Base-by-base conservation (phyloP, 2,113 vertebrate species). In the Ranitomeya variabilis region DNA sequence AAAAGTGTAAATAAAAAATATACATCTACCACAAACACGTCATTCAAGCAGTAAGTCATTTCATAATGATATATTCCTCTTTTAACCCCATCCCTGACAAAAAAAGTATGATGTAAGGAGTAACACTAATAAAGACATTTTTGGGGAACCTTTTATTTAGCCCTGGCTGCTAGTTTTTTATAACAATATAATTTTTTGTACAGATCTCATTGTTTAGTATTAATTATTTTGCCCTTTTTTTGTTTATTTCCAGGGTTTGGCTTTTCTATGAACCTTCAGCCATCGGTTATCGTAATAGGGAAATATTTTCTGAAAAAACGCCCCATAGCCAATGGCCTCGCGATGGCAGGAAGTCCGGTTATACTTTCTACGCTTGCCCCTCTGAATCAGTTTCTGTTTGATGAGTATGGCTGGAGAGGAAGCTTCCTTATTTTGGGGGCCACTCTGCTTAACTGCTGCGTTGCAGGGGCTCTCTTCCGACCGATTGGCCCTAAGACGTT, bases 231-330 rank as follows among this genome's bases (percentile, higher is more conserved):
- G 14, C 7, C 7, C 18, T 80, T 60, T 60, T 37, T 31, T 31
- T 31, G 26, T 31, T 31, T 31, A 3, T 60, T 37, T 85, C 15
- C 89, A 90, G 96, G 96, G 79, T 93, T 93, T 0, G 96, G 95
- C 85, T 95, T 97, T 79, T 93, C 95, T 90, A 94, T 97, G 89
- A 97, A 97, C 92, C 96, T 97, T 60, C 96, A 96, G 37, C 94
- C 96, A 1, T 97, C 96, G 7, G 94, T 97, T 91, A 97, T 95
- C 90, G 96, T 97, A 88, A 95, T 97, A 91, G 96, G 95, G 85
- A 96, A 96, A 93, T 96, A 96, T 90, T 97, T 97, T 89, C 60
- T 94, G 87, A 94, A 91, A 88, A 95, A 86, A 90, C 96, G 96
- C 78, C 95, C 95, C 19, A 87, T 96, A 0, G 95, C 95, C 0